Evolutionary conservation across 1,140 invertebrate species (phyloP).

Genomic region (Apis dorsata): DNA sequence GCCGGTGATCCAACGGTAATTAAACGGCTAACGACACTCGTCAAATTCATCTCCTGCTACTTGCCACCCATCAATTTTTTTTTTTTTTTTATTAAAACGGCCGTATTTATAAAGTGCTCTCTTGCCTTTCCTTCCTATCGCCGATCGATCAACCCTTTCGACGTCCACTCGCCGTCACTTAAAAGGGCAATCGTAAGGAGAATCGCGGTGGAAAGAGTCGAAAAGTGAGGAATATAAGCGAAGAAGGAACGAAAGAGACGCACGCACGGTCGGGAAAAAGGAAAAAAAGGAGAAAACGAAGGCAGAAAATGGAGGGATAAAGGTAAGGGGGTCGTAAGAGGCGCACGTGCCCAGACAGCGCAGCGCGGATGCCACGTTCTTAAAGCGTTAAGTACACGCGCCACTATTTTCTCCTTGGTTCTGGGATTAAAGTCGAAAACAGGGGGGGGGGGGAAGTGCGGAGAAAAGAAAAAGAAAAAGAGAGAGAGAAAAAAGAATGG

Average conservation of each 20-base stretch:
- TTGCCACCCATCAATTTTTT: constrained; percentile 50
- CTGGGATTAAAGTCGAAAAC: constrained; percentile 61
- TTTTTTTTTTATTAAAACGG: constrained; percentile 47
- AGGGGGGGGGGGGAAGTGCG: constrained; percentile 35
- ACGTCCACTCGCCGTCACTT: background rate
- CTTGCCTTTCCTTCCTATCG: constrained; percentile 17
- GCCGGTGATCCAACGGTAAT: constrained; percentile 49
- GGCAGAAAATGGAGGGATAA: background rate
- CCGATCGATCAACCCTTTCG: constrained; percentile 60
- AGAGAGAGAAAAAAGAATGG: background rate
- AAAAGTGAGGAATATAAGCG: background rate
- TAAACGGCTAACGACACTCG: constrained; percentile 62
- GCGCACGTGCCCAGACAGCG: constrained; percentile 54
- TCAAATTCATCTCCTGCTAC: constrained; percentile 53
- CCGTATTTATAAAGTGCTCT: constrained; percentile 29
- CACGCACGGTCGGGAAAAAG: background rate
- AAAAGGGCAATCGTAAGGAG: background rate
- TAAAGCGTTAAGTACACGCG: constrained; percentile 63
- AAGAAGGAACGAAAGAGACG: background rate
- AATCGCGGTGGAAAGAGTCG: background rate
- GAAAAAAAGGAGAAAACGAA: background rate
- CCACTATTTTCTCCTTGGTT: constrained; percentile 50
- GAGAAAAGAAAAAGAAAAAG: background rate
- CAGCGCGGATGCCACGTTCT: constrained; percentile 60
- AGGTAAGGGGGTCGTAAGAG: constrained; percentile 24